These are phyloP conservation scores for Fragum whitleyi DNA, from an alignment of 2,888 invertebrate genomes.

Conservation along the genomic window DNA sequence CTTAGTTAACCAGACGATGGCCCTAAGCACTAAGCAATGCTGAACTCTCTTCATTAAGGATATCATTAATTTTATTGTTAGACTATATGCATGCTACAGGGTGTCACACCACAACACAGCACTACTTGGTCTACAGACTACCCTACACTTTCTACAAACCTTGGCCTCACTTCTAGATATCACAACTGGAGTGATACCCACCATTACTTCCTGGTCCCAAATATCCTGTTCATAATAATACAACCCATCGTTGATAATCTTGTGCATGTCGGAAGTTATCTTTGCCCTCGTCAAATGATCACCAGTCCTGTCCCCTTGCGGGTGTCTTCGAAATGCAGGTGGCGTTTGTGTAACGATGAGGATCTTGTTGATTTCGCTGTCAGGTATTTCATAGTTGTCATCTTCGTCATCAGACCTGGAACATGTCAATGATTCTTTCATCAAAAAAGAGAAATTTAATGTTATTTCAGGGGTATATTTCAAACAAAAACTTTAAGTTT, in stretches of 20 bases:
- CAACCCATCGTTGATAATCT: conserved; percentile 98
- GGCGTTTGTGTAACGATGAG: conserved; percentile 95
- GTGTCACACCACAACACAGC: neutral
- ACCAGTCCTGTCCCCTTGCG: conserved; percentile 95
- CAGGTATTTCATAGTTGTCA: conserved; percentile 95
- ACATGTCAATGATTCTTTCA: no score
- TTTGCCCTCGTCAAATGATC: conserved; percentile 96
- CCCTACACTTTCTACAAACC: conserved; percentile 20
- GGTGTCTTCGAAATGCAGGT: conserved; percentile 90
- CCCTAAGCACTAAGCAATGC: no score
- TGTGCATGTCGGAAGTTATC: conserved; percentile 96
- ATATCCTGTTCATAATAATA: conserved; percentile 98
- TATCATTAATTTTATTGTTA: no score
- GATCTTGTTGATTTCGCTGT: conserved; percentile 96
- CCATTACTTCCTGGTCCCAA: conserved; percentile 88
- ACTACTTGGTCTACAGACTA: neutral
- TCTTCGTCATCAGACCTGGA: conserved; percentile 83
- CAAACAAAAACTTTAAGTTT: no score
- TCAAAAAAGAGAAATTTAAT: no score
- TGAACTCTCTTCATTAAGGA: no score
- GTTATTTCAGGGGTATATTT: no score
- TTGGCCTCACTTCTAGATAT: conserved; percentile 30
- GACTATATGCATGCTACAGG: neutral
- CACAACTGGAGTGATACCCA: conserved; percentile 50
- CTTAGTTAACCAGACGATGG: no score